Evolutionary conservation across 2,113 vertebrate genomes (phyloP).

Genomic region (Melanotaenia duboulayi): DNA sequence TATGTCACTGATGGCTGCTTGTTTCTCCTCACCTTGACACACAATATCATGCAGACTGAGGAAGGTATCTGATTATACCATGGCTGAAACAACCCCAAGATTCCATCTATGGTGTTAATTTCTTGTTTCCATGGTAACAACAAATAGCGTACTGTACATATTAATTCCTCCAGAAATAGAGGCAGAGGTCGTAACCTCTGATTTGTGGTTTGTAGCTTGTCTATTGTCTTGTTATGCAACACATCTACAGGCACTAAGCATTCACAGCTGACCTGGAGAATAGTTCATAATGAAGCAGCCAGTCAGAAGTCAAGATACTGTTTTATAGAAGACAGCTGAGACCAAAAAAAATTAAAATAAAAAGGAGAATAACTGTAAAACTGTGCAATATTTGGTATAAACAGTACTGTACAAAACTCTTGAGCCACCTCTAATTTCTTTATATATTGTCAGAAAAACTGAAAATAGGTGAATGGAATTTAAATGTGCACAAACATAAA

Average conservation of each 20-base stretch:
- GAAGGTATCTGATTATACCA: slow-evolving; percentile 31
- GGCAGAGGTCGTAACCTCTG: slow-evolving; percentile 33
- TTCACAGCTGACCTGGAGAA: neutral
- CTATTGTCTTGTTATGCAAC: slow-evolving; percentile 51
- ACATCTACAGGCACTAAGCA: slow-evolving; percentile 29
- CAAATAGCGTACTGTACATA: slow-evolving; percentile 50
- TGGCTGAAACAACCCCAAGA: slow-evolving; percentile 37
- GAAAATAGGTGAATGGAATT: too few species aligned
- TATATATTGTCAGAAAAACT: too few species aligned
- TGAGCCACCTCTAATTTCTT: too few species aligned
- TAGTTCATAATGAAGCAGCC: neutral
- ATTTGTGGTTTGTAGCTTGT: slow-evolving; percentile 34
- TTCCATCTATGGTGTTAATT: slow-evolving; percentile 25
- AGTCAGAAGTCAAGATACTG: neutral
- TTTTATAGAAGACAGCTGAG: too few species aligned
- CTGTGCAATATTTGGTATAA: too few species aligned
- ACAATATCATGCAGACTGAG: neutral
- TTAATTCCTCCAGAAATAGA: slow-evolving; percentile 56
- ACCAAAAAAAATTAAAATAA: neutral
- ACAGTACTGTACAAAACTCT: too few species aligned
- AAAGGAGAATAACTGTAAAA: neutral
- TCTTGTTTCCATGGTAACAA: slow-evolving; percentile 67
- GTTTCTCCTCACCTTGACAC: slow-evolving; percentile 51
- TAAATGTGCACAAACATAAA: too few species aligned
- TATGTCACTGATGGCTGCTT: slow-evolving; percentile 39